phyloP scores from a whole-genome alignment of 2,888 invertebrate species.

The Dyspetes luteomarginatus region DNA sequence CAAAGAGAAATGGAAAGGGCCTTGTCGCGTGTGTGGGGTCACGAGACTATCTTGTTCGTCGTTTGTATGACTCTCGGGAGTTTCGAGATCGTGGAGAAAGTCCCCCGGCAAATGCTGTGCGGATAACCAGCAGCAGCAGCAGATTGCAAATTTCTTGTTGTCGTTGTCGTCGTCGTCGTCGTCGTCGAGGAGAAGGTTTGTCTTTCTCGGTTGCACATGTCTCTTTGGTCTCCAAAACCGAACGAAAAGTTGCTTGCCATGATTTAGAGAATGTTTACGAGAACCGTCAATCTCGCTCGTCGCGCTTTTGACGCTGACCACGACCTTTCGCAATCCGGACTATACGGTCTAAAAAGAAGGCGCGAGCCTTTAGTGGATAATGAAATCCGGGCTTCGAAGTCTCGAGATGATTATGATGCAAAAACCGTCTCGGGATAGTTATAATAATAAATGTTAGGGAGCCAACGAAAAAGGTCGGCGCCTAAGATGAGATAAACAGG shows the following conservation, averaged over 20 bases:
- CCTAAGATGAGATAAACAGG: constrained; percentile 45
- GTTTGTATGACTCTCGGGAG: constrained; percentile 6
- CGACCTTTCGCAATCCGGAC: constrained; percentile 69
- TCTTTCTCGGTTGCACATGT: constrained; percentile 44
- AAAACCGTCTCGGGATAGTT: constrained; percentile 31
- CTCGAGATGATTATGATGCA: constrained; percentile 45
- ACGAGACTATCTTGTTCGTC: constrained; percentile 24
- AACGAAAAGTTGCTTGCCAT: constrained; percentile 67
- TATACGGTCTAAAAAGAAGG: constrained; percentile 33
- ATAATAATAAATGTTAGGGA: constrained; percentile 26
- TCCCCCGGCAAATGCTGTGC: constrained; percentile 34
- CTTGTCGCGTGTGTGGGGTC: constrained; percentile 46
- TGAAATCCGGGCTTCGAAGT: constrained; percentile 45
- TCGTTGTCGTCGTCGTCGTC: constrained; percentile 42
- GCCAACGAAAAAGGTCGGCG: constrained; percentile 54
- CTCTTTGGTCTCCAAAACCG: constrained; percentile 37
- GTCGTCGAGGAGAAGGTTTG: constrained; percentile 1
- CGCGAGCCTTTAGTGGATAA: neutral
- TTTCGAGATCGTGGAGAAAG: constrained; percentile 64
- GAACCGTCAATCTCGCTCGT: constrained; percentile 58
- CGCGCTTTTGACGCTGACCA: constrained; percentile 64
- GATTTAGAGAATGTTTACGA: constrained; percentile 71
- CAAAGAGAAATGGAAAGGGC: constrained; percentile 55
- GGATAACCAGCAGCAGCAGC: constrained; percentile 40
- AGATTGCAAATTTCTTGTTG: constrained; percentile 45